phyloP scores from a whole-genome alignment of 2,113 vertebrate species.

The Cyanoramphus novaezelandiae region DNA sequence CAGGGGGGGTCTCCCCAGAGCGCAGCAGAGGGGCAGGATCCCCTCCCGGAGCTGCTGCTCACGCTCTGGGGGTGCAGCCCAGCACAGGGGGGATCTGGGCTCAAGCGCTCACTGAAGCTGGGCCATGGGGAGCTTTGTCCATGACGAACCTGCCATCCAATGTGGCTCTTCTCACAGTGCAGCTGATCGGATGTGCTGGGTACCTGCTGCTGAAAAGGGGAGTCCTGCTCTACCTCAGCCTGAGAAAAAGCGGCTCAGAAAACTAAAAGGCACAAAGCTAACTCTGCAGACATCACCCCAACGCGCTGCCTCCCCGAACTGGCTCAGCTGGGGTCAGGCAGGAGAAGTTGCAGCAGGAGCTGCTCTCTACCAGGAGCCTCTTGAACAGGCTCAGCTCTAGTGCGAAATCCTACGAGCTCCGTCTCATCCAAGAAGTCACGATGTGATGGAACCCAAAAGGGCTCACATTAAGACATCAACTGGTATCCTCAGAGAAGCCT shows the following conservation, averaged over 20 bases:
- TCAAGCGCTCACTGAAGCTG: neutral
- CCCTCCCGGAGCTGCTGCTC: neutral
- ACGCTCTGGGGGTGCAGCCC: neutral
- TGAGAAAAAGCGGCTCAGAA: neutral
- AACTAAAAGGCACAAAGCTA: neutral
- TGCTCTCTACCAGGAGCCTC: neutral
- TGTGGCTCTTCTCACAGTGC: neutral
- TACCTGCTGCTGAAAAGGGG: neutral
- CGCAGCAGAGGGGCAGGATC: neutral
- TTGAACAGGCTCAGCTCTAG: neutral
- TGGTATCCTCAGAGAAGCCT: neutral
- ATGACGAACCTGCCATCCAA: neutral
- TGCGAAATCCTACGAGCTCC: neutral
- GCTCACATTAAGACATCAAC: neutral
- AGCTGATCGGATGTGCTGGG: neutral
- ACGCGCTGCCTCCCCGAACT: accelerated
- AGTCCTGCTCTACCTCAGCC: neutral
- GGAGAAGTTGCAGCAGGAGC: neutral
- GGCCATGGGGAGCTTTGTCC: neutral
- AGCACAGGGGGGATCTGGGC: neutral
- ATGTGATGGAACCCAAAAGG: neutral
- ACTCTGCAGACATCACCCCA: neutral
- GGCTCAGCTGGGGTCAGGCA: neutral
- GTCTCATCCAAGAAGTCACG: neutral
- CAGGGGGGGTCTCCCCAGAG: too few relatives aligned